Evolutionary conservation across 2,888 invertebrate species (phyloP).

Genomic region (Athripsodes cinereus): DNA sequence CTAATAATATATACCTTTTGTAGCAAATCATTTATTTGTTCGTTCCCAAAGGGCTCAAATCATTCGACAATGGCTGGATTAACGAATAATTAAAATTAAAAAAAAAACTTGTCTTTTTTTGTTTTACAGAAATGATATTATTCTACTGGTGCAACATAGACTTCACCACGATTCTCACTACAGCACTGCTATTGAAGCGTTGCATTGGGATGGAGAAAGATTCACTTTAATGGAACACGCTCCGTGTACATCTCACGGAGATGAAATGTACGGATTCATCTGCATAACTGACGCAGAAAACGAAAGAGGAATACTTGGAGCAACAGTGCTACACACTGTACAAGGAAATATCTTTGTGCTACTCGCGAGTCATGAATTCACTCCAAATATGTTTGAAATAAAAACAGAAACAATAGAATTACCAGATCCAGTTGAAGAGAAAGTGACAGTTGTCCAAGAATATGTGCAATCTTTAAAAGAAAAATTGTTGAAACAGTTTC

Average conservation of each 20-base stretch:
- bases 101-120: too few relatives aligned
- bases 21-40: too few relatives aligned
- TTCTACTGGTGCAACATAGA: conserved; percentile 39
- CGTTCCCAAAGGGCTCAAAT: too few relatives aligned
- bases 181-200: conserved; percentile 35
- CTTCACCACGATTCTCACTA: conserved; percentile 36
- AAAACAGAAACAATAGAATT: conserved; percentile 19
- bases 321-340: conserved; percentile 6
- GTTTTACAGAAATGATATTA: conserved; percentile 33
- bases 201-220: conserved; percentile 39
- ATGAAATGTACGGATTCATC: conserved; percentile 24
- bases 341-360: conserved; percentile 13
- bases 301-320: conserved; percentile 21
- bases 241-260: conserved; percentile 19
- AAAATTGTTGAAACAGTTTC: conserved; percentile 15
- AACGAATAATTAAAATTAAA: too few relatives aligned
- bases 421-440: conserved; percentile 15
- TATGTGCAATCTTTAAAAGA: conserved; percentile 11
- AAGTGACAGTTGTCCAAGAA: conserved; percentile 15
- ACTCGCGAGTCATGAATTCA: conserved; percentile 23
- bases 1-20: too few relatives aligned
- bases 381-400: conserved; percentile 22
- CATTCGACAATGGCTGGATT: too few relatives aligned
- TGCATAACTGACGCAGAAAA: conserved; percentile 23
- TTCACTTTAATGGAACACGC: conserved; percentile 31